Evolutionary conservation across 2,888 invertebrate species (phyloP), one percentile per base, ranked within the genome.

Genomic region (Unio pictorum): DNA sequence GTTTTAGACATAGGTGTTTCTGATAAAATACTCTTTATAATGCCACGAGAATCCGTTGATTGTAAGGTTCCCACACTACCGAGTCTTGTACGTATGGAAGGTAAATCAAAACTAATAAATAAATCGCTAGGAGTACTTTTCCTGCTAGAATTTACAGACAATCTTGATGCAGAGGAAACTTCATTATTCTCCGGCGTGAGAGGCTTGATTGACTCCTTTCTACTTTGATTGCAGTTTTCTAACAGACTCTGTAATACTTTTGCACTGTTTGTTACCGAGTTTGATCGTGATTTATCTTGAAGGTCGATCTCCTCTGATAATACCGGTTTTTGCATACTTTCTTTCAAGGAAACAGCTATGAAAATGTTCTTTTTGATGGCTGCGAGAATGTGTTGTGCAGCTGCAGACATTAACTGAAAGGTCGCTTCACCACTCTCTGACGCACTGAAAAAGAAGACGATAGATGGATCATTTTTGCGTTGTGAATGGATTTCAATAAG

Each of bases 361-460:
- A 71, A 74, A n/a, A 83, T 83, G 59, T 81, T 81, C 56, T 70
- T 68, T 61, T 77, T 76, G 30, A 83, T 83, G 11, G 78, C 66
- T 8, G 63, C 71, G 11, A 83, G 68, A 61, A 83, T 83, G 0
- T 73, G 69, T 1, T 72, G 64, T 17, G 79, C 81, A 18, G 68
- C 68, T 4, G 70, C 70, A 6, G 81, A 74, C 64, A 69, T 69
- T 64, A 83, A 83, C 59, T 77, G 74, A 59, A 81, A 83, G 3
- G 65, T 73, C 3, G 81, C 83, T 57, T 83, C 81, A 15, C 83
- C 81, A 66, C 79, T 80, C 61, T 79, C 75, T 26, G 81, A 81
- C 70, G 75, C 81, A 56, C 83, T 83, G 76, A 45, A 80, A 80
- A n/a, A 54, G 66, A 66, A 30, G 55, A 59, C 1, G 3, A 30